A percentile compares a stretch with the other conserved stretches of the same genome.
phyloP scores from a whole-genome alignment of 2,113 vertebrate species.

The Podiceps cristatus region DNA sequence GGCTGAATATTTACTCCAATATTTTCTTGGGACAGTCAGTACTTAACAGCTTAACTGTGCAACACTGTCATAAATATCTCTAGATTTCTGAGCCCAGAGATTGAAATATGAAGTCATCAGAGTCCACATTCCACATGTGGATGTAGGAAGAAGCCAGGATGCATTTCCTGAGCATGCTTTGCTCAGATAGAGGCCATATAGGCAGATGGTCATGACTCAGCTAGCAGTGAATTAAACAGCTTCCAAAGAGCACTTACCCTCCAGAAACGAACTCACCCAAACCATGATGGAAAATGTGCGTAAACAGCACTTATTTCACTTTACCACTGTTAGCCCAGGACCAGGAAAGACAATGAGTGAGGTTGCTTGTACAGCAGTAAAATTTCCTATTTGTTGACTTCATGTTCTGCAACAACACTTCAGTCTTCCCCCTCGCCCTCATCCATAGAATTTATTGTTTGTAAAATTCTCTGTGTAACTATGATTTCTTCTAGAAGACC shows the following conservation, averaged over 20 bases:
- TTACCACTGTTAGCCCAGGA: neutral
- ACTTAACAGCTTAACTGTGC: neutral
- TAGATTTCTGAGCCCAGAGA: neutral
- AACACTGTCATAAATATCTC: neutral
- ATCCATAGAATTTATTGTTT: neutral
- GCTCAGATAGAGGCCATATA: neutral
- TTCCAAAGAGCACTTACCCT: neutral
- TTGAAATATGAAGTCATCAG: neutral
- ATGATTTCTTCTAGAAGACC: neutral
- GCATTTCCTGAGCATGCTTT: accelerated
- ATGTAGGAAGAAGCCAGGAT: neutral
- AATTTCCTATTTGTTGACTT: neutral
- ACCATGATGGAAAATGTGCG: neutral
- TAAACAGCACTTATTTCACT: neutral
- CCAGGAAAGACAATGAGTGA: neutral
- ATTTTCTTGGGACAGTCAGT: neutral
- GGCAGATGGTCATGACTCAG: neutral
- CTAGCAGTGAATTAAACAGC: neutral
- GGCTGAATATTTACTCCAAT: neutral
- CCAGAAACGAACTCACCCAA: neutral
- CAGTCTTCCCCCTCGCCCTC: neutral
- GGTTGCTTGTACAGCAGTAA: neutral
- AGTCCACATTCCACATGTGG: neutral
- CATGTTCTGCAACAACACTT: neutral
- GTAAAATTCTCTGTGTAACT: neutral